These are phyloP conservation scores for Papilio polyxenes DNA, from an alignment of 1,140 invertebrate species.

Conservation along the genomic window DNA sequence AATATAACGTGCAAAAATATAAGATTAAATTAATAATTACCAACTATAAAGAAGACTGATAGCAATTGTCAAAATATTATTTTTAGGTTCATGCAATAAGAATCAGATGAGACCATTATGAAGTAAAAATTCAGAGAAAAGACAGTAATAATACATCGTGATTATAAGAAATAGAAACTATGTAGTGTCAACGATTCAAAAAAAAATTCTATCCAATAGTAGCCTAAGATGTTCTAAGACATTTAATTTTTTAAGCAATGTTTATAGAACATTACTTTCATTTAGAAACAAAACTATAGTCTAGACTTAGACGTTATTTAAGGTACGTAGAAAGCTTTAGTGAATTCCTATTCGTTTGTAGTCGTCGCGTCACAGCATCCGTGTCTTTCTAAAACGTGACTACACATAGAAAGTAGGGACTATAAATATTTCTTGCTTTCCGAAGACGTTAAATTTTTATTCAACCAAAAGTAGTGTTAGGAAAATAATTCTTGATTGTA, in stretches of 20 bases:
- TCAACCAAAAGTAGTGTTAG: neutral
- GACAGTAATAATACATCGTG: too few species aligned
- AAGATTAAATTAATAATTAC: neutral
- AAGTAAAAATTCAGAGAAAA: too few species aligned
- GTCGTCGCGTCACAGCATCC: slow-evolving; percentile 12
- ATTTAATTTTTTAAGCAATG: too few species aligned
- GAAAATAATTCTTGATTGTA: neutral
- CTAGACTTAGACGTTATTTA: slow-evolving; percentile 10
- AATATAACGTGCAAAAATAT: neutral
- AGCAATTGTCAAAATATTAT: too few species aligned
- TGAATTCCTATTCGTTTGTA: slow-evolving; percentile 24
- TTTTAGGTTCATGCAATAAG: too few species aligned
- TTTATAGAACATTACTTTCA: neutral
- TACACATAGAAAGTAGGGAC: neutral
- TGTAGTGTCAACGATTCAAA: too few species aligned
- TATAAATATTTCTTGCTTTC: slow-evolving; percentile 15
- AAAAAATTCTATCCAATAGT: too few species aligned
- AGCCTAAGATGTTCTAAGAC: too few species aligned
- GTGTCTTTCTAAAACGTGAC: slow-evolving; percentile 23
- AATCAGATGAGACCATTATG: too few species aligned
- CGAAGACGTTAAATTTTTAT: neutral
- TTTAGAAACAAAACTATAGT: slow-evolving; percentile 1
- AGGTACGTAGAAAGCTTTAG: neutral
- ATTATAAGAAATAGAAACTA: too few species aligned
- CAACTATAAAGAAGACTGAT: too few species aligned